phyloP scores from a whole-genome alignment of 2,888 invertebrate genomes.

The Hypena proboscidalis region DNA sequence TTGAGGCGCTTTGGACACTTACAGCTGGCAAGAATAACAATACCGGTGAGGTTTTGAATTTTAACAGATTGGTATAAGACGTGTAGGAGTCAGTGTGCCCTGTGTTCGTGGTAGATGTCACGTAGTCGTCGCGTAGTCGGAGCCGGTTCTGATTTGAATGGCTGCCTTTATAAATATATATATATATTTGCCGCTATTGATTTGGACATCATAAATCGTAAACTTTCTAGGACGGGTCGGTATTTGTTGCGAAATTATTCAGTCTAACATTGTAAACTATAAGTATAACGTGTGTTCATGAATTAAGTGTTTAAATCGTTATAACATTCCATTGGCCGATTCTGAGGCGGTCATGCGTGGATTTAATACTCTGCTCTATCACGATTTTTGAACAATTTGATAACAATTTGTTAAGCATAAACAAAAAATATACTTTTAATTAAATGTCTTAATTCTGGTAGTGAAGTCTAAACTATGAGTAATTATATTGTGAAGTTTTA shows the following conservation, averaged over 20 bases:
- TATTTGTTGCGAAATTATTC: constrained; percentile 1
- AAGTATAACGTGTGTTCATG: constrained; percentile 4
- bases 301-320: constrained; percentile 9
- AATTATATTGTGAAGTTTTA: too few species aligned
- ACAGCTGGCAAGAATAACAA: constrained; percentile 74
- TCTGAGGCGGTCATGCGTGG: constrained; percentile 11
- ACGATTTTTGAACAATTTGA: constrained; percentile 12
- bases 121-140: constrained; percentile 22
- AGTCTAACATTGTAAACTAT: background rate
- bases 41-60: constrained; percentile 80
- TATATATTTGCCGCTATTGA: constrained; percentile 10
- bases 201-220: background rate
- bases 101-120: constrained; percentile 52
- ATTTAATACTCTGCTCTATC: too few species aligned
- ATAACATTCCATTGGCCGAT: constrained; percentile 12
- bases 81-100: constrained; percentile 70
- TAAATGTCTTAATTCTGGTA: too few species aligned
- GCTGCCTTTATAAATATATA: too few species aligned
- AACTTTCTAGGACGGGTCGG: constrained; percentile 1
- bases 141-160: constrained; percentile 12
- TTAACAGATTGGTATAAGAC: constrained; percentile 57
- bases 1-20: constrained; percentile 80
- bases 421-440: too few species aligned
- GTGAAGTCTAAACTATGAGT: too few species aligned
- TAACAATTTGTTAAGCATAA: too few species aligned